phyloP scores from a whole-genome alignment of 2,888 invertebrate species.

The Thereva unica region DNA sequence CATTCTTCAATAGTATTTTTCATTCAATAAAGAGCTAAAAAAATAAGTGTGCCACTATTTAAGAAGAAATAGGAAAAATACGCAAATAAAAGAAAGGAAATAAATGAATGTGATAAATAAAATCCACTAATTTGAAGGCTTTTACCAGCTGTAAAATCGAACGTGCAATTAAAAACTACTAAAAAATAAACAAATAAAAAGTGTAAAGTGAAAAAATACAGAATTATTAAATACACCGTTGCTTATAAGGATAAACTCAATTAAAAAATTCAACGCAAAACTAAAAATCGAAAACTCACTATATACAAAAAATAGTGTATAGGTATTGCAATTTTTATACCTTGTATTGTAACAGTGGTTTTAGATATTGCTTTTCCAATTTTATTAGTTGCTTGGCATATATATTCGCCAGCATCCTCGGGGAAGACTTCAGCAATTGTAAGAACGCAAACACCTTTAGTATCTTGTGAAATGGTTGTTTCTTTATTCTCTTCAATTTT shows the following conservation, averaged over 20 bases:
- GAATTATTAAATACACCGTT: too few relatives aligned
- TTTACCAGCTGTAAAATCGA: too few relatives aligned
- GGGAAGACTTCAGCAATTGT: constrained; percentile 86
- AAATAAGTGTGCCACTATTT: too few relatives aligned
- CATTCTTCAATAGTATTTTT: too few relatives aligned
- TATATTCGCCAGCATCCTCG: constrained; percentile 87
- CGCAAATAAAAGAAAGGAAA: too few relatives aligned
- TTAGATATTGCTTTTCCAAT: constrained; percentile 81
- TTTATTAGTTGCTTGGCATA: constrained; percentile 79
- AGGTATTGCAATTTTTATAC: constrained; percentile 58
- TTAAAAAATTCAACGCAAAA: constrained; percentile 14
- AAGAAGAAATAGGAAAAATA: too few relatives aligned
- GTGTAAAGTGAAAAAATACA: too few relatives aligned
- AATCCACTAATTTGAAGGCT: too few relatives aligned
- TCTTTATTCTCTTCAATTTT: constrained; percentile 77
- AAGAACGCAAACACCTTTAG: constrained; percentile 78
- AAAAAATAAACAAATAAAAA: too few relatives aligned
- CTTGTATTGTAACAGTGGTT: constrained; percentile 79
- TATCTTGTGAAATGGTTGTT: constrained; percentile 72
- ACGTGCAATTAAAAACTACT: too few relatives aligned
- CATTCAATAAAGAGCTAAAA: too few relatives aligned
- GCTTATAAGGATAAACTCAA: constrained; percentile 2
- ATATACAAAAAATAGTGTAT: background rate
- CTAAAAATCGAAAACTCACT: background rate
- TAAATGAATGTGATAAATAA: too few relatives aligned